Conservation (phyloP, 2,113 vertebrate species). For the Rhombomys opimus region DNA sequence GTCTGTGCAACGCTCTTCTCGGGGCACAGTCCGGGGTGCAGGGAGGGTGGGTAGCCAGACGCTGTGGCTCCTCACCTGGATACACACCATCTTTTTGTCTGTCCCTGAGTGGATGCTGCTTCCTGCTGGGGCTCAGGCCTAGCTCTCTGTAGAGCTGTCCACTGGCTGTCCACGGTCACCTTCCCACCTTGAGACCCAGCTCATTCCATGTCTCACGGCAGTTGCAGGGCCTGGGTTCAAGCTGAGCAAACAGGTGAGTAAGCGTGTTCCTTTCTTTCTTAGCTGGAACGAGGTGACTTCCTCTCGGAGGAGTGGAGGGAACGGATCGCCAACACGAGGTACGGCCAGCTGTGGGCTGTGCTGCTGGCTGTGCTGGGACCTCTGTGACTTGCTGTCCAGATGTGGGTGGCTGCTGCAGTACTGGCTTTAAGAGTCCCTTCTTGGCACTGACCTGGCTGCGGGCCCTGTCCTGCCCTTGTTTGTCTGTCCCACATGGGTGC, state of each 20-base stretch:
- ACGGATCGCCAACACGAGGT: slow-evolving; percentile 99
- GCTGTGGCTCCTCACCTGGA: not conserved
- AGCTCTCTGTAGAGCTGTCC: not conserved
- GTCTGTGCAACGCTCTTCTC: not conserved
- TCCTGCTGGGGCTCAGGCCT: not conserved
- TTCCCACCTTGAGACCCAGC: not conserved
- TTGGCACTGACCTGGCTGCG: not conserved
- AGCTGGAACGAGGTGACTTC: slow-evolving; percentile 99
- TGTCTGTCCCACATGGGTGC: not conserved
- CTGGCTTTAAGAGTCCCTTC: not conserved
- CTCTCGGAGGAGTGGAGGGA: slow-evolving; percentile 99
- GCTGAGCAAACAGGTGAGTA: not conserved
- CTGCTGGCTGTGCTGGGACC: not conserved
- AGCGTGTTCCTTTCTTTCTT: slow-evolving; percentile 69
- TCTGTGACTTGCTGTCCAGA: not conserved
- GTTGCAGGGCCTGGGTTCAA: not conserved
- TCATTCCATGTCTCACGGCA: slow-evolving; percentile 19
- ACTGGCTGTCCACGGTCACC: not conserved
- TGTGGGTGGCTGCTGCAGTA: not conserved
- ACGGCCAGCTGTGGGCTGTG: slow-evolving; percentile 43
- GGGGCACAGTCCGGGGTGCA: not conserved
- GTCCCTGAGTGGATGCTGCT: not conserved
- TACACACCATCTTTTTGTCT: not conserved
- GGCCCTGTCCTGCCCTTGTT: not conserved
- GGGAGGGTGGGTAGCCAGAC: not conserved